A percentile compares a stretch with the other conserved stretches of the same genome.
These are phyloP conservation scores for Meles meles DNA, from an alignment of 2,113 vertebrate genomes.

Conservation along the genomic window DNA sequence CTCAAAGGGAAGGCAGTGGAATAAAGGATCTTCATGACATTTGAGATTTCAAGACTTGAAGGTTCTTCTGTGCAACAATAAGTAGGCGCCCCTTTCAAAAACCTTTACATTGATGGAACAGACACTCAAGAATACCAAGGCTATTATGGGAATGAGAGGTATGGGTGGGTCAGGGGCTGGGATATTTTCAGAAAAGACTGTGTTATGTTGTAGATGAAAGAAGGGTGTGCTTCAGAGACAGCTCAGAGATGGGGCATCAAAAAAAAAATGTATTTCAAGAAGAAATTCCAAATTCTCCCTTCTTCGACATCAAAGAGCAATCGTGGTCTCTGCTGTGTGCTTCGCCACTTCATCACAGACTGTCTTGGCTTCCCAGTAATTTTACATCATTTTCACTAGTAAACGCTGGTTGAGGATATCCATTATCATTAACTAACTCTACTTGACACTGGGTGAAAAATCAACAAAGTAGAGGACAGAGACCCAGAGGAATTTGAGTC, in stretches of 20 bases:
- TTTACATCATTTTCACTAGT: not conserved
- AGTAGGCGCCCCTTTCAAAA: not conserved
- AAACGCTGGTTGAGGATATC: not conserved
- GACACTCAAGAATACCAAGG: not conserved
- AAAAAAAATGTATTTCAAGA: not conserved
- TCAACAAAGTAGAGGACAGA: not conserved
- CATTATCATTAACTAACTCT: not conserved
- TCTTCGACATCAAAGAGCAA: not conserved
- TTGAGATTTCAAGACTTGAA: not conserved
- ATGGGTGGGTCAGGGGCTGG: not conserved
- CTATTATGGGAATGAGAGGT: not conserved
- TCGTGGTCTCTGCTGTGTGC: not conserved
- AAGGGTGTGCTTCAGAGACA: not conserved
- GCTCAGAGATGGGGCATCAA: not conserved
- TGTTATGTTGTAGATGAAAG: constrained; percentile 13
- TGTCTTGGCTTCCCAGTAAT: not conserved
- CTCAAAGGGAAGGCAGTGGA: not conserved
- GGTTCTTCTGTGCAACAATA: not conserved
- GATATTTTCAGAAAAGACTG: not conserved
- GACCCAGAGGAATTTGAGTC: not conserved
- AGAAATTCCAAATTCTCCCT: not conserved
- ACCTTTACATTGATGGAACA: not conserved
- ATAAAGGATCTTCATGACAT: not conserved
- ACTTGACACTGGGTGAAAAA: not conserved
- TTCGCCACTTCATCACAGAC: not conserved